These are phyloP conservation scores for Mustelus asterias DNA, from an alignment of 2,113 vertebrate genomes.

Conservation along the genomic window DNA sequence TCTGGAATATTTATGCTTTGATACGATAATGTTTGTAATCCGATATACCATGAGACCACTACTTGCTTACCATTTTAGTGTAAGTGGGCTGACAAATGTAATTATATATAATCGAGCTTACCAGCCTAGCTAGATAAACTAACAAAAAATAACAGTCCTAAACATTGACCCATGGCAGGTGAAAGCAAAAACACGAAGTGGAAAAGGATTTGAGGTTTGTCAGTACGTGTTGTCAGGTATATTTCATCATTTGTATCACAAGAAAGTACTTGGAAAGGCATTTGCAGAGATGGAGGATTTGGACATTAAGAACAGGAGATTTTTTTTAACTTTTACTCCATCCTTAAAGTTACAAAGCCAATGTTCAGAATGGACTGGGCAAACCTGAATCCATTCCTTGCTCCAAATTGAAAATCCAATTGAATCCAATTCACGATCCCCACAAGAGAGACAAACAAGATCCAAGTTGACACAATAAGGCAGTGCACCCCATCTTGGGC, in stretches of 20 bases:
- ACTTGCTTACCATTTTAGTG: not conserved
- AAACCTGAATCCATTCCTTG: no score
- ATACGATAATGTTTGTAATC: not conserved
- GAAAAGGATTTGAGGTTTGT: not conserved
- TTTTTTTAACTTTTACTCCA: not conserved
- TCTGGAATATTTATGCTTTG: not conserved
- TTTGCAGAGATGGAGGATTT: not conserved
- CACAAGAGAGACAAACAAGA: no score
- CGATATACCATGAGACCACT: not conserved
- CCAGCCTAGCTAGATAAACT: not conserved
- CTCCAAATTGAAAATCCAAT: no score
- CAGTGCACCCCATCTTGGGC: no score
- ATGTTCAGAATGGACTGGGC: no score
- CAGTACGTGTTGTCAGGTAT: not conserved
- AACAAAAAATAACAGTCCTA: not conserved
- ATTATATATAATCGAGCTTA: conserved; percentile 24
- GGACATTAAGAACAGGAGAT: not conserved
- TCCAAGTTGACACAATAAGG: no score
- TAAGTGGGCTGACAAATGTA: not conserved
- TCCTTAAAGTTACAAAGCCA: no score
- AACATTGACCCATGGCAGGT: not conserved
- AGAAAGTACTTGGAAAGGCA: not conserved
- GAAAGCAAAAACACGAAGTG: not conserved
- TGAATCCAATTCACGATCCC: no score
- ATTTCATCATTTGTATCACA: not conserved